phyloP scores from a whole-genome alignment of 2,797 vertebrate genomes.

The Paedocypris micromegethes region DNA sequence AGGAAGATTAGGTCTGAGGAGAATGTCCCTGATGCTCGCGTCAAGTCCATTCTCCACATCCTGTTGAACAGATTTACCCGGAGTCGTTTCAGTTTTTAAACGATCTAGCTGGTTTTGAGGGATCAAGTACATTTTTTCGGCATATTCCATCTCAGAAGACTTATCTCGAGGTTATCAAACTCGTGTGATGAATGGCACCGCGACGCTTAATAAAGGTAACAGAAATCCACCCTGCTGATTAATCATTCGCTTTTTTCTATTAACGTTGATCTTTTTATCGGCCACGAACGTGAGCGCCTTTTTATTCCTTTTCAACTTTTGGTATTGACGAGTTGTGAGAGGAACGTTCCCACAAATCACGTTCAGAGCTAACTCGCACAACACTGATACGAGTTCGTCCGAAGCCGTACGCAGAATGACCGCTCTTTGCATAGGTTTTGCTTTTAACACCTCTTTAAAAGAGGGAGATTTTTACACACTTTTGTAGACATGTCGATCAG shows the following conservation, averaged over 20 bases:
- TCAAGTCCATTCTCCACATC: not conserved
- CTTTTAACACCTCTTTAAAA: slow-evolving; percentile 10
- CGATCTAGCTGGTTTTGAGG: not conserved
- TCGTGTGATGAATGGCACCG: not conserved
- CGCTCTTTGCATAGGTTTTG: not conserved
- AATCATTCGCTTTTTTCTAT: not conserved
- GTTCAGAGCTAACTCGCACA: slow-evolving; percentile 1
- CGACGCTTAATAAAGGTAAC: not conserved
- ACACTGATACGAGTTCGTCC: not conserved
- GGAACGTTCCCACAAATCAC: not conserved
- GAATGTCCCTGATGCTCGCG: not conserved
- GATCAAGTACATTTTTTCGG: not conserved
- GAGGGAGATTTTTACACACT: not conserved
- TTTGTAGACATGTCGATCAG: not conserved
- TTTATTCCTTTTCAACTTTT: not conserved
- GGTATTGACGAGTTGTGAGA: not conserved
- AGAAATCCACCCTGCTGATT: not conserved
- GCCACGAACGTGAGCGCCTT: not conserved
- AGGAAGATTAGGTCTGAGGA: not conserved
- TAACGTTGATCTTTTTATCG: not conserved
- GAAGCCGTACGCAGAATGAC: not conserved
- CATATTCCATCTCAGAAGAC: not conserved
- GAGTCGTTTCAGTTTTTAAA: not conserved
- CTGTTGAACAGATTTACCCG: not conserved
- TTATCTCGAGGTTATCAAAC: not conserved